A percentile compares a stretch with the other conserved stretches of the same genome.
These are phyloP conservation scores for Gila orcuttii DNA, from an alignment of 2,113 vertebrate species.

Conservation along the genomic window DNA sequence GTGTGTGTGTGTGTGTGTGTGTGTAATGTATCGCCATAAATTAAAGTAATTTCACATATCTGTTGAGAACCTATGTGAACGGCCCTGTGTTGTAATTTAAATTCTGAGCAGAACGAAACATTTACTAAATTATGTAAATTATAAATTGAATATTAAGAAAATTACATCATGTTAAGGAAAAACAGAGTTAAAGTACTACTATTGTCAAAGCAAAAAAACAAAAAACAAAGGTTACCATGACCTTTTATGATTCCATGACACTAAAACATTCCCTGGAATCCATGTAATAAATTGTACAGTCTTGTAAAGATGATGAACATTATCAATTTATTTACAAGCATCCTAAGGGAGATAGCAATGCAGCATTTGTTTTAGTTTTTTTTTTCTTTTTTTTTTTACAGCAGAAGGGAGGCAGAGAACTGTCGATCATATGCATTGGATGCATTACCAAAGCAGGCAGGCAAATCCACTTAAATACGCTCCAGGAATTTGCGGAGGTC, in stretches of 20 bases:
- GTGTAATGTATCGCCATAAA: background rate
- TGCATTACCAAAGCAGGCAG: slow-evolving; percentile 49
- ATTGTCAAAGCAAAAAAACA: slow-evolving; percentile 62
- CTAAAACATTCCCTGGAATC: slow-evolving; percentile 69
- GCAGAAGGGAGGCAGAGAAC: slow-evolving; percentile 55
- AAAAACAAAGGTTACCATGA: slow-evolving; percentile 55
- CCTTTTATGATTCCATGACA: slow-evolving; percentile 66
- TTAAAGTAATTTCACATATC: background rate
- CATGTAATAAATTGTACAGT: slow-evolving; percentile 65
- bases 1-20: too few species aligned
- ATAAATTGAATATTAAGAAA: slow-evolving; percentile 52
- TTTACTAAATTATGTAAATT: slow-evolving; percentile 15
- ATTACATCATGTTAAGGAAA: slow-evolving; percentile 55
- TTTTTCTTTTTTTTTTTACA: slow-evolving; percentile 64
- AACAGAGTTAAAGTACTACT: slow-evolving; percentile 59
- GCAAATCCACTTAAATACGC: slow-evolving; percentile 46
- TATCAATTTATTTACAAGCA: slow-evolving; percentile 72
- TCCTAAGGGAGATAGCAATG: slow-evolving; percentile 69
- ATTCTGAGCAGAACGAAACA: slow-evolving; percentile 46
- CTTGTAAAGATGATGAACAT: slow-evolving; percentile 65
- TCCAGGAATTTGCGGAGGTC: slow-evolving; percentile 31
- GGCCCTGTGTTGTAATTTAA: background rate
- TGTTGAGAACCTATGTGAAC: background rate
- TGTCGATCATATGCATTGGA: slow-evolving; percentile 65
- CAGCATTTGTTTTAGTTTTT: slow-evolving; percentile 48